Conservation (phyloP, 2,113 vertebrate species). For the Heterocephalus glaber region DNA sequence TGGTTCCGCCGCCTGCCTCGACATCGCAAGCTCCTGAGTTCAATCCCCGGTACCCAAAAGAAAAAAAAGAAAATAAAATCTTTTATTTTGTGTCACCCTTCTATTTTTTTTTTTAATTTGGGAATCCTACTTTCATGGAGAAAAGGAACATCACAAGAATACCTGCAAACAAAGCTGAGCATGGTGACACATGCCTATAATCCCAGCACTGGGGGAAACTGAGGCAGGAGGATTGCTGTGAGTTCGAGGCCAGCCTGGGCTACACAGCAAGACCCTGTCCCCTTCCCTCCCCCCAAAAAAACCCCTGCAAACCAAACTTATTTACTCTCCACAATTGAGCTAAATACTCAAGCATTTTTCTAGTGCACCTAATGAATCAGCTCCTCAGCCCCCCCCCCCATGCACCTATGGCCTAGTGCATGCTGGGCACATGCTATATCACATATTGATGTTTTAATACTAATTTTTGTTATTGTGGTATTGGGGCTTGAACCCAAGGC, state of each 20-base stretch:
- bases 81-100: not conserved
- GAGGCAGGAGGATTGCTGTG: too few species aligned
- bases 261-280: too few species aligned
- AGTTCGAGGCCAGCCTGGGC: too few species aligned
- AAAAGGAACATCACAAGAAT: slow-evolving; percentile 26
- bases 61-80: too few species aligned
- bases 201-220: too few species aligned
- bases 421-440: not conserved
- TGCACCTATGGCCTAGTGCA: not conserved
- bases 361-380: slow-evolving; percentile 33
- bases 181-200: too few species aligned
- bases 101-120: not conserved
- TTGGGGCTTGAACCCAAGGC: not conserved
- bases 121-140: slow-evolving; percentile 46
- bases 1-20: too few species aligned
- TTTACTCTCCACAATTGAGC: not conserved
- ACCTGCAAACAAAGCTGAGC: not conserved
- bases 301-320: not conserved
- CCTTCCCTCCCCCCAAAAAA: too few species aligned
- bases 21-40: too few species aligned
- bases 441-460: not conserved
- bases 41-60: too few species aligned
- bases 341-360: slow-evolving; percentile 37
- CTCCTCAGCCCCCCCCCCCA: too few species aligned
- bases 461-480: not conserved